phyloP scores from a whole-genome alignment of 1,140 invertebrate genomes.

The Tetragonula clypearis region DNA sequence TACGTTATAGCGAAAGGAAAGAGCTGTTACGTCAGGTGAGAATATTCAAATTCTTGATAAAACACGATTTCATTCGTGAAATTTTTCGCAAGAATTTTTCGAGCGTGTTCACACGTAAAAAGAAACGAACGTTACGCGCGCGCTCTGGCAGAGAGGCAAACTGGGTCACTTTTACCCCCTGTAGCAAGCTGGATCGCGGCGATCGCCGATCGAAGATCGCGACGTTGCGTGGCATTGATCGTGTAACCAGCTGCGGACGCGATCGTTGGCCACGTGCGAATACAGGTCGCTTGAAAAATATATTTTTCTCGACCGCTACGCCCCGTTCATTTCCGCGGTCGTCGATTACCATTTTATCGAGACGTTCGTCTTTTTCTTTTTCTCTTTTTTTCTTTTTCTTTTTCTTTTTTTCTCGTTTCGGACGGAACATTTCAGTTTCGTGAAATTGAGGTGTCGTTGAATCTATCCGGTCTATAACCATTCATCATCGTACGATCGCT shows the following conservation, averaged over 20 bases:
- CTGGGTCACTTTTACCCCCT: constrained; percentile 68
- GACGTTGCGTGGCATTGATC: constrained; percentile 28
- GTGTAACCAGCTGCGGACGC: not conserved
- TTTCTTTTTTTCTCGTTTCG: too few species aligned
- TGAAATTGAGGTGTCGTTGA: not conserved
- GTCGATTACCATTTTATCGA: not conserved
- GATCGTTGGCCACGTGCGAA: constrained; percentile 15
- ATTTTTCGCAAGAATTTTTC: not conserved
- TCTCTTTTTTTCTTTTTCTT: too few species aligned
- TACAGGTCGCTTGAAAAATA: constrained; percentile 3
- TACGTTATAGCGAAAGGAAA: too few species aligned
- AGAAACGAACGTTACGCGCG: constrained; percentile 2
- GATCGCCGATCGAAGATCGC: constrained; percentile 58
- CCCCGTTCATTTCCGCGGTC: not conserved
- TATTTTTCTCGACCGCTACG: not conserved
- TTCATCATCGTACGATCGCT: not conserved
- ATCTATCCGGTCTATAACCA: not conserved
- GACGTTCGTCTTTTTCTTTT: not conserved
- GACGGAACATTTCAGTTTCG: not conserved
- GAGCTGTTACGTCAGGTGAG: too few species aligned
- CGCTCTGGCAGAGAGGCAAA: constrained; percentile 25
- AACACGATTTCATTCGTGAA: too few species aligned
- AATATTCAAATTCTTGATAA: too few species aligned
- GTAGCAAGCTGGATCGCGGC: constrained; percentile 55
- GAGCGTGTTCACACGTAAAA: constrained; percentile 3